Evolutionary conservation across 2,797 vertebrate species (phyloP).

Genomic region (Eospalax fontanierii): DNA sequence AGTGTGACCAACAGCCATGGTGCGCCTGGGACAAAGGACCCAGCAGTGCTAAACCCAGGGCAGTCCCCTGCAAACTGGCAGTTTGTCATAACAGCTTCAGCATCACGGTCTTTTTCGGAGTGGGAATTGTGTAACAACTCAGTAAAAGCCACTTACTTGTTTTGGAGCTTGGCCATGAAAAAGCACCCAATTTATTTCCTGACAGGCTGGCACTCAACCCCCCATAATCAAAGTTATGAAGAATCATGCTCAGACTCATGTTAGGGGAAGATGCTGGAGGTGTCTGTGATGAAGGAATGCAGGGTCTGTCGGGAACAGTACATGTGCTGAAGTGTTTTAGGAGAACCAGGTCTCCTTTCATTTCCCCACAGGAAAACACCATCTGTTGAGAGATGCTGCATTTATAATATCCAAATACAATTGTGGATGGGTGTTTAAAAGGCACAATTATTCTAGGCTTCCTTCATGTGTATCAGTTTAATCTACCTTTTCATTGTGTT

Average conservation of each 20-base stretch:
- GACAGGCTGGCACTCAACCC: neutral
- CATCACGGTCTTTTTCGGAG: neutral
- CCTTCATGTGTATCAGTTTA: neutral
- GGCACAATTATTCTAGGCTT: constrained; percentile 2
- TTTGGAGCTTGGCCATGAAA: constrained; percentile 9
- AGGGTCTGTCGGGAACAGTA: neutral
- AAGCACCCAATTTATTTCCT: constrained; percentile 33
- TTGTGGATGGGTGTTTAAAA: neutral
- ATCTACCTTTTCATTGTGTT: constrained; percentile 4
- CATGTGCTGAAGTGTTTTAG: neutral
- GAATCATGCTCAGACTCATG: constrained; percentile 16
- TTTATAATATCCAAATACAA: neutral
- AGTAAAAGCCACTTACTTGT: neutral
- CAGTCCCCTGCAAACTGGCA: neutral
- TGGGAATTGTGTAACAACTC: neutral
- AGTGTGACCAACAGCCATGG: neutral
- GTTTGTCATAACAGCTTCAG: neutral
- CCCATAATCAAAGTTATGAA: constrained; percentile 14
- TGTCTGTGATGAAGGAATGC: constrained; percentile 8
- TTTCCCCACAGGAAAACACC: constrained; percentile 13
- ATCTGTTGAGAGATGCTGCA: neutral
- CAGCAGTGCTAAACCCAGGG: neutral
- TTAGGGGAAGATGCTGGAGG: neutral
- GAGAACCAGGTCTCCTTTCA: constrained; percentile 21
- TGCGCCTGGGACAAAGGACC: neutral